phyloP scores from a whole-genome alignment of 2,113 vertebrate species.

The Brachypteracias leptosomus region DNA sequence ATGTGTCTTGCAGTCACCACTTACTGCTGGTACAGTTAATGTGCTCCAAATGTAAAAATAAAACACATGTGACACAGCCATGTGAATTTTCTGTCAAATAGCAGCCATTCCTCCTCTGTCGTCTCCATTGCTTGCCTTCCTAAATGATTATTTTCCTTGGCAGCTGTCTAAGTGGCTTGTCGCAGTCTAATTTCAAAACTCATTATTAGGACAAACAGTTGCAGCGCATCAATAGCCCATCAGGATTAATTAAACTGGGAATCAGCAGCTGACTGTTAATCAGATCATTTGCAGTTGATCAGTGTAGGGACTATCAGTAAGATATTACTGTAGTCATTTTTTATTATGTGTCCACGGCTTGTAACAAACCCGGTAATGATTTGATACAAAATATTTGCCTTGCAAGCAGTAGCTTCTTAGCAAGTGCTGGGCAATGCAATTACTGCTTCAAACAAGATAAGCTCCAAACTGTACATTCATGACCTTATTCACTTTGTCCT shows the following conservation, averaged over 20 bases:
- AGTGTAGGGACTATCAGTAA: slow-evolving; percentile 76
- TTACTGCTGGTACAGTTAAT: slow-evolving; percentile 73
- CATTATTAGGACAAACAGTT: slow-evolving; percentile 98
- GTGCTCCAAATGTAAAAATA: slow-evolving; percentile 72
- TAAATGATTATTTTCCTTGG: slow-evolving; percentile 81
- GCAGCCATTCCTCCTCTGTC: slow-evolving; percentile 71
- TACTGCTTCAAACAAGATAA: slow-evolving; percentile 19
- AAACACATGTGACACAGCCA: slow-evolving; percentile 74
- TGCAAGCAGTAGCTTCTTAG: slow-evolving; percentile 39
- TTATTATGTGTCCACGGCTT: slow-evolving; percentile 30
- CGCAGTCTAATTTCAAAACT: slow-evolving; percentile 91
- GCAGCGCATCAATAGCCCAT: slow-evolving; percentile 93
- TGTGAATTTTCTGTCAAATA: slow-evolving; percentile 74
- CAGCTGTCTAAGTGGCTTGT: slow-evolving; percentile 89
- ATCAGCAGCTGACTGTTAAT: slow-evolving; percentile 91
- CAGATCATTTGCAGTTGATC: slow-evolving; percentile 86
- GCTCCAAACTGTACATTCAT: neutral
- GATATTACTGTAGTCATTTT: slow-evolving; percentile 59
- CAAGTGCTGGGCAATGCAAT: neutral
- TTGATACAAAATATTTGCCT: slow-evolving; percentile 44
- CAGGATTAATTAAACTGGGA: slow-evolving; percentile 97
- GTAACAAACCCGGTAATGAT: neutral
- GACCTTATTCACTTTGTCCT: slow-evolving; percentile 29
- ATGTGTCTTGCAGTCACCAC: slow-evolving; percentile 56
- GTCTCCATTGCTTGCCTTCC: slow-evolving; percentile 67